Percentiles rank a stretch among this genome's conserved stretches.
Conservation (phyloP, 2,113 vertebrate genomes). For the Oncorhynchus mykiss region DNA sequence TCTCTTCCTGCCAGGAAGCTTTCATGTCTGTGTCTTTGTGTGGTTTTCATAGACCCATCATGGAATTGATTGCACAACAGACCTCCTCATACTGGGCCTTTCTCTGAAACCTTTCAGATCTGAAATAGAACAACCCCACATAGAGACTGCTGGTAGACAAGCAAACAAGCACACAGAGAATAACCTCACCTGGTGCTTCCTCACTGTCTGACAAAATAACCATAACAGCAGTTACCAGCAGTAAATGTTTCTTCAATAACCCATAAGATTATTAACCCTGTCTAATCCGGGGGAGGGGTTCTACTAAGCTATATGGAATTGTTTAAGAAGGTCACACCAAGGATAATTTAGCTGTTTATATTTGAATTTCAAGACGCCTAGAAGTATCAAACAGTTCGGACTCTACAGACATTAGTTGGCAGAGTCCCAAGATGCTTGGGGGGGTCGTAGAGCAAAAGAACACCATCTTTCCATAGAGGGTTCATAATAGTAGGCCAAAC, state of each 20-base stretch:
- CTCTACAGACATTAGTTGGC: no score
- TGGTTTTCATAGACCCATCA: conserved; percentile 32
- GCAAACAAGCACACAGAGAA: not conserved
- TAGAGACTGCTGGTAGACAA: not conserved
- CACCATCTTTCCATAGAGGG: no score
- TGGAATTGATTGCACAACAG: conserved; percentile 46
- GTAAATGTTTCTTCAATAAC: conserved; percentile 6
- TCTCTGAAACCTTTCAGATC: conserved; percentile 45
- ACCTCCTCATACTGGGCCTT: conserved; percentile 20
- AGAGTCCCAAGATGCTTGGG: no score
- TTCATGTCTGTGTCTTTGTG: conserved; percentile 35
- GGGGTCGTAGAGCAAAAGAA: no score
- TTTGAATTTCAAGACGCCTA: no score
- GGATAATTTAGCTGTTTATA: no score
- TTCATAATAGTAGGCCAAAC: no score
- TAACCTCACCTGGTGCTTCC: not conserved
- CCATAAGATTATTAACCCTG: no score
- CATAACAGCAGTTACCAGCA: not conserved
- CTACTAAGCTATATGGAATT: no score
- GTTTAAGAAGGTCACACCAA: no score
- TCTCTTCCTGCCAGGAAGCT: not conserved
- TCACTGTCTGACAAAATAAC: not conserved
- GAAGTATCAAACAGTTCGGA: no score
- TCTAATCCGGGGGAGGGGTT: no score
- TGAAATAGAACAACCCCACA: conserved; percentile 37